Evolutionary conservation across 2,888 invertebrate genomes (phyloP).

Genomic region (Aspidiotus destructor): DNA sequence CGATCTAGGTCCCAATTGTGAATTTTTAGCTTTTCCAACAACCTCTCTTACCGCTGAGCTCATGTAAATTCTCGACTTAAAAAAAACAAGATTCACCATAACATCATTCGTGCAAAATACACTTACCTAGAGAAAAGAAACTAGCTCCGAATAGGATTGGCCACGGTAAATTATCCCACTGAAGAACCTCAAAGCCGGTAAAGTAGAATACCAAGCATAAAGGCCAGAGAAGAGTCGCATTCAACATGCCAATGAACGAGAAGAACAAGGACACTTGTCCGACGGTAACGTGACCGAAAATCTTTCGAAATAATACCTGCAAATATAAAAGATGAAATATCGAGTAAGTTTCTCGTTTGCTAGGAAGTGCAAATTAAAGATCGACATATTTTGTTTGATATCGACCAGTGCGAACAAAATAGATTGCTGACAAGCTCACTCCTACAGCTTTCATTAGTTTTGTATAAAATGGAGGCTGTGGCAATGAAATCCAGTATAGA

Average conservation of each 20-base stretch:
- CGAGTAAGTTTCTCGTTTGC: not conserved
- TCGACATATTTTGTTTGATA: not conserved
- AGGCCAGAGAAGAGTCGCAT: conserved; percentile 85
- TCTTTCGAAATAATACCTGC: conserved; percentile 86
- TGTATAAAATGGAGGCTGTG: too few relatives aligned
- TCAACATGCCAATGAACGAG: conserved; percentile 78
- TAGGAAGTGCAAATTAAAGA: not conserved
- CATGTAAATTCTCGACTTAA: too few relatives aligned
- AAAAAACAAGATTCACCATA: too few relatives aligned
- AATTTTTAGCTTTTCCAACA: too few relatives aligned
- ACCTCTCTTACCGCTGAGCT: too few relatives aligned
- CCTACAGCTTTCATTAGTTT: too few relatives aligned
- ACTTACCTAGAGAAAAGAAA: conserved; percentile 63
- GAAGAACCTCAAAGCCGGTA: conserved; percentile 73
- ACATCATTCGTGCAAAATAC: not conserved
- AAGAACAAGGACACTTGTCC: conserved; percentile 90
- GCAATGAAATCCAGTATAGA: too few relatives aligned
- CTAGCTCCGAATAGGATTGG: conserved; percentile 69
- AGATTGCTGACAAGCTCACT: too few relatives aligned
- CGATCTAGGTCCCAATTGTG: too few relatives aligned
- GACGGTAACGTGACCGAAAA: conserved; percentile 84
- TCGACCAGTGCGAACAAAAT: not conserved
- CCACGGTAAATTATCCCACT: conserved; percentile 81
- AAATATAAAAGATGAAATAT: conserved; percentile 27
- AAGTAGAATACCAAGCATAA: conserved; percentile 74